Base-by-base conservation (phyloP, 2,113 vertebrate genomes). In the Callaeas wilsoni region DNA sequence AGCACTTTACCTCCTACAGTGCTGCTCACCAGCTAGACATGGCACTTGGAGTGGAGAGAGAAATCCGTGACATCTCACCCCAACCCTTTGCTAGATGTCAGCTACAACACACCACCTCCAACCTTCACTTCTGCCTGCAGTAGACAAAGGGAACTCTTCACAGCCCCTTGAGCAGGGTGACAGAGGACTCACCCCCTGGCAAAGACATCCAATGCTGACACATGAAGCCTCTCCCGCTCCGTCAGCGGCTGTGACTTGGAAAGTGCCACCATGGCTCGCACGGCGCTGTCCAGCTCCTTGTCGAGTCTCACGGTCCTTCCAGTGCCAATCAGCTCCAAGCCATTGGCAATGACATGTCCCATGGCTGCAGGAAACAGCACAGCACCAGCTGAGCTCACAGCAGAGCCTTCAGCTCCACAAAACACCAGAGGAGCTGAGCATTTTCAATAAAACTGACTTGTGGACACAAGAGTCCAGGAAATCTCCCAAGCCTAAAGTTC, bases 291-390 rank as follows among this genome's bases (percentile, higher is more conserved):
- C 95, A 99, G 98, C 35, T 98, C 98, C 77, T 97, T 84, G 89
- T 99, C 97, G 30, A 98, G 96, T 22, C 97, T 93, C 87, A 98
- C 94, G 0, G 98, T 98, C 87, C 91, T 98, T 3, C 98, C 97
- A 0, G 98, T 98, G 14, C 98, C 98, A 17, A 99, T 82, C 83
- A 99, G 97, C 89, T 98, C 94, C 69, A 99, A 95, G 12, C 99
- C 99, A 0, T 98, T 99, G 10, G 98, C 91, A 39, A 99, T 97
- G 96, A 98, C 98, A 2, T 99, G 98, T 19, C 99, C 99, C 99
- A 99, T 99, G 6, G 97, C 99, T 99, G 83, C 2, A 2, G 41
- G 71, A 49, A 85, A 59, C 8, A 73, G 22, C 42, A 83, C 11
- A n/a, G 69, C 41, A 53, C n/a, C 83, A 23, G 15, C 26, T 82